Conservation (phyloP, 2,888 invertebrate species). For the Aleiodes testaceus region DNA sequence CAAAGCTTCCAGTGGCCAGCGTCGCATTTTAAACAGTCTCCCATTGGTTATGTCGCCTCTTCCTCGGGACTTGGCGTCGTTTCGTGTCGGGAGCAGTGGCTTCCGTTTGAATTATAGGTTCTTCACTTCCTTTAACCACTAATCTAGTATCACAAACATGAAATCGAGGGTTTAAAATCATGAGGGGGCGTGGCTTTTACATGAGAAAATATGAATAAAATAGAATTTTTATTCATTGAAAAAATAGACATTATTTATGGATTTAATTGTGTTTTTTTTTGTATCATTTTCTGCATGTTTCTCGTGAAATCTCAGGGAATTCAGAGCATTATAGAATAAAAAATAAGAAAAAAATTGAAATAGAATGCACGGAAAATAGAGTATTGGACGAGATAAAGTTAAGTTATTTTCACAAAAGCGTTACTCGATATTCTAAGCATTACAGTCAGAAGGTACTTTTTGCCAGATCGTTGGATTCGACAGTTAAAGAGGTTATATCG, state of each 20-base stretch:
- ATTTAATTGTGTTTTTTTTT: too few relatives aligned
- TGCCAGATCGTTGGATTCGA: background rate
- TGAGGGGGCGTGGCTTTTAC: slow-evolving; percentile 7
- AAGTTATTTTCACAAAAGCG: background rate
- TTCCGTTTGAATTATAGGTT: slow-evolving; percentile 53
- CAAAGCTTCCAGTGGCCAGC: slow-evolving; percentile 43
- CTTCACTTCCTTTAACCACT: slow-evolving; percentile 48
- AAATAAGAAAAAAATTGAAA: background rate
- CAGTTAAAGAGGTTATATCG: background rate
- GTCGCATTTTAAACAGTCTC: slow-evolving; percentile 51
- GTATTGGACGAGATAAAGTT: background rate
- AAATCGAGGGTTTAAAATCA: slow-evolving; percentile 25
- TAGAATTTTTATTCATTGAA: too few relatives aligned
- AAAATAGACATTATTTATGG: too few relatives aligned
- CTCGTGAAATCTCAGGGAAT: background rate
- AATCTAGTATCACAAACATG: slow-evolving; percentile 45
- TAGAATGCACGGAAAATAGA: background rate
- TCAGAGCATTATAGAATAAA: background rate
- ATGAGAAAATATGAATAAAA: too few relatives aligned
- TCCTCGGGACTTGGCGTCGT: slow-evolving; percentile 4
- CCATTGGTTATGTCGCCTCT: slow-evolving; percentile 19
- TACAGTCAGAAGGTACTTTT: slow-evolving; percentile 2
- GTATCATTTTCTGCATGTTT: slow-evolving; percentile 3
- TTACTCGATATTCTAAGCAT: slow-evolving; percentile 1
- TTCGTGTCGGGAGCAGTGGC: slow-evolving; percentile 50